Evolutionary conservation across 2,113 vertebrate genomes (phyloP).

Genomic region (Aspidoscelis tigris): DNA sequence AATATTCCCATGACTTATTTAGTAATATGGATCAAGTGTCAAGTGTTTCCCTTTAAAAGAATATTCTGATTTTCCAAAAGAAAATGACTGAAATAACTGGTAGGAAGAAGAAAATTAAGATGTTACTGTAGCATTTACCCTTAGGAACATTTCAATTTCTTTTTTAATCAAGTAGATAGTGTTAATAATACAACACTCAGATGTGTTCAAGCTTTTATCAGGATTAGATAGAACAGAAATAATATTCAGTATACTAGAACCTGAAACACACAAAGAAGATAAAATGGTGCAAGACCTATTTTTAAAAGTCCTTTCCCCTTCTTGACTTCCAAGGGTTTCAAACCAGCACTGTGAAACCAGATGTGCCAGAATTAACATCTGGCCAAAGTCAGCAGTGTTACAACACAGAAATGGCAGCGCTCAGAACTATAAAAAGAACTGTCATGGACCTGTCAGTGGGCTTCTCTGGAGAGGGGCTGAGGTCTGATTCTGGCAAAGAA

Average conservation of each 20-base stretch:
- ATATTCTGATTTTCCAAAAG: slow-evolving; percentile 58
- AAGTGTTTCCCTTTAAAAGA: slow-evolving; percentile 71
- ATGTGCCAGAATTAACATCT: too few species aligned
- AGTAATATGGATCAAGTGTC: slow-evolving; percentile 63
- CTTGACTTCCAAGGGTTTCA: slow-evolving; percentile 8
- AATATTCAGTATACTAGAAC: background rate
- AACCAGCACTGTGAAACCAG: too few species aligned
- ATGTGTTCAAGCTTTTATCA: slow-evolving; percentile 10
- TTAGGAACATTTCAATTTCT: slow-evolving; percentile 44
- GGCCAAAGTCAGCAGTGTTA: too few species aligned
- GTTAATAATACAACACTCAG: background rate
- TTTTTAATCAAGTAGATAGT: slow-evolving; percentile 43
- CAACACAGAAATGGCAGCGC: too few species aligned
- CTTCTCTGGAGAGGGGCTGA: too few species aligned
- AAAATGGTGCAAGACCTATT: background rate
- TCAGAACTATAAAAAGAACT: too few species aligned
- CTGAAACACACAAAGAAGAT: slow-evolving; percentile 31
- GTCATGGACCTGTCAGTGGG: too few species aligned
- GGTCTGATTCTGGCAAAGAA: too few species aligned
- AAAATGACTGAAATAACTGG: slow-evolving; percentile 52
- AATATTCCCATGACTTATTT: slow-evolving; percentile 64
- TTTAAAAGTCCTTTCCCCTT: slow-evolving; percentile 34
- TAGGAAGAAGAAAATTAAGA: slow-evolving; percentile 50
- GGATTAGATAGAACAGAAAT: slow-evolving; percentile 33
- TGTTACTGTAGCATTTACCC: slow-evolving; percentile 49